Evolutionary conservation across 2,888 invertebrate genomes (phyloP), one percentile per base, ranked within the genome.

Genomic region (Cynaeus angustus): DNA sequence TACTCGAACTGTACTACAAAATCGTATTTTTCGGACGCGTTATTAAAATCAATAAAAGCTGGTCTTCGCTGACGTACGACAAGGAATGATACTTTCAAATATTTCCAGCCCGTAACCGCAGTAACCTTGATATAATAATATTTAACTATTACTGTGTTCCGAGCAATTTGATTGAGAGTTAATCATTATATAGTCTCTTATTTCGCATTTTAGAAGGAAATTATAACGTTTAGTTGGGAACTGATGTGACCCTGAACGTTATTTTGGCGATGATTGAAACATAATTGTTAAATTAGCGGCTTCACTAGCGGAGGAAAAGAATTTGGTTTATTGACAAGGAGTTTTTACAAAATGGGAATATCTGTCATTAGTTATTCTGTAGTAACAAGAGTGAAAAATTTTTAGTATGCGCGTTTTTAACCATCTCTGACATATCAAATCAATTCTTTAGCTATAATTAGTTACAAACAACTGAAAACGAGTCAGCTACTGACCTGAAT

Each of bases 21-120:
- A 33, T 33, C 21, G 2, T 21, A 4, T 4, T 21, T 33, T 33
- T 33, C 33, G 33, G 33, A 21, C 21, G 4, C 21, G 21, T 4
- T 21, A 21, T 4, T 21, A 21, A 21, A 21, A 21, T 33, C 9
- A 33, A 33, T 33, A 33, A 33, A 33, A 21, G 21, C 21, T 21
- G 21, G 2, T 21, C 21, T 21, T 21, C 21, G 21, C 21, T 21
- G 21, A 21, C 21, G 21, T 21, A 4, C 21, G 21, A 21, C 21
- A 21, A 21, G 21, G 21, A 21, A 33, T 33, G 6, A 33, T 33
- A 33, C 33, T 33, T 33, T 33, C 33, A 33, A 33, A 33, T 33
- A 33, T 33, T 33, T 33, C 33, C 33, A 33, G 33, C 33, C n/a
- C n/a, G n/a, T 33, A 33, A 33, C 33, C 33, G 33, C 33, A 33